Evolutionary conservation across 2,797 vertebrate genomes (phyloP).

Genomic region (Mus caroli): DNA sequence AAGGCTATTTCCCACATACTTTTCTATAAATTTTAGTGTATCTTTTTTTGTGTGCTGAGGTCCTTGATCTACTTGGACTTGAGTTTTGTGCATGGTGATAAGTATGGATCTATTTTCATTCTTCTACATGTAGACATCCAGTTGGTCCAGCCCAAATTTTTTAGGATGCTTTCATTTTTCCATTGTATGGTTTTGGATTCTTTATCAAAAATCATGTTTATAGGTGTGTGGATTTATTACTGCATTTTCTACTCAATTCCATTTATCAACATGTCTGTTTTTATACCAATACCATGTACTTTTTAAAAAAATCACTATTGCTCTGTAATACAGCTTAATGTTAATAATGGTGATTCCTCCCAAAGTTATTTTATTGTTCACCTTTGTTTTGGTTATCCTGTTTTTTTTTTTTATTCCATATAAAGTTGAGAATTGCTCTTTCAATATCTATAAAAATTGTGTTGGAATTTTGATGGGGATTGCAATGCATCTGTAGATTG

Average conservation of each 20-base stretch:
- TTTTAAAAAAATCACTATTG: no score
- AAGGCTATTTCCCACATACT: not conserved
- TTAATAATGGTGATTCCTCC: no score
- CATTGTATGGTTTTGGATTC: not conserved
- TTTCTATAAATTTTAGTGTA: not conserved
- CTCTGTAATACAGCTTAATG: no score
- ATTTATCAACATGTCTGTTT: not conserved
- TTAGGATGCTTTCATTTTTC: not conserved
- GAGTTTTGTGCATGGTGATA: not conserved
- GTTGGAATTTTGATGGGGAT: not conserved
- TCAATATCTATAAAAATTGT: not conserved
- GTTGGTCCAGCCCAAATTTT: not conserved
- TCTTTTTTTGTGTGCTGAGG: not conserved
- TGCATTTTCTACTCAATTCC: not conserved
- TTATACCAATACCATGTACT: no score
- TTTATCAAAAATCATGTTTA: not conserved
- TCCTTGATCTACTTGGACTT: not conserved
- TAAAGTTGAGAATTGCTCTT: not conserved
- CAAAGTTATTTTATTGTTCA: no score
- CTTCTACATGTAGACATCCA: not conserved
- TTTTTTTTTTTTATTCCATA: no score
- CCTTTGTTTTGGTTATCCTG: no score
- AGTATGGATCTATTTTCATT: not conserved
- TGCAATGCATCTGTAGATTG: not conserved
- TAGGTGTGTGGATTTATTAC: not conserved